A percentile compares a stretch with the other conserved stretches of the same genome.
Conservation (phyloP, 2,113 vertebrate genomes). For the Heptranchias perlo region DNA sequence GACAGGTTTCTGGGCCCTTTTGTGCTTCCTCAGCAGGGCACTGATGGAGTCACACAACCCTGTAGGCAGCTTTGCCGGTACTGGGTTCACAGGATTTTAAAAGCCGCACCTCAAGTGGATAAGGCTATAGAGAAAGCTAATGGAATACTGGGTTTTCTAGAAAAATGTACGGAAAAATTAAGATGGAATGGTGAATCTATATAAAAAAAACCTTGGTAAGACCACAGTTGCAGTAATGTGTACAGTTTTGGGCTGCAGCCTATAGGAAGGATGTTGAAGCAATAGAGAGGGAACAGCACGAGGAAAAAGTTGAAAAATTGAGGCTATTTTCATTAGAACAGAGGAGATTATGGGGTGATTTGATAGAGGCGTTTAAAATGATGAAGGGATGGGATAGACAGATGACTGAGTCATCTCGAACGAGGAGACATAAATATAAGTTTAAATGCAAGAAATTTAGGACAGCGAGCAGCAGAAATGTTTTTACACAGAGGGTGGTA, state of each 20-base stretch:
- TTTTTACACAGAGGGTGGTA: background rate
- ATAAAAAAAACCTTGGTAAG: background rate
- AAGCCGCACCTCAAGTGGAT: background rate
- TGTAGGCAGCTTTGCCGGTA: background rate
- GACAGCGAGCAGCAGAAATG: background rate
- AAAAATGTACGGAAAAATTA: background rate
- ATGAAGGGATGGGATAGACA: background rate
- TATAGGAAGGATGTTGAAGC: too few relatives aligned
- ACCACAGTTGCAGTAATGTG: background rate
- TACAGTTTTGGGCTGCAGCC: too few relatives aligned
- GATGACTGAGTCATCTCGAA: background rate
- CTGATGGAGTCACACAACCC: background rate
- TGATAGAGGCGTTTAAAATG: background rate
- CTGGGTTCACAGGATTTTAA: background rate
- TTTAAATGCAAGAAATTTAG: background rate
- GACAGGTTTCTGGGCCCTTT: background rate
- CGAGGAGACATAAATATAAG: background rate
- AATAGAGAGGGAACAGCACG: too few relatives aligned
- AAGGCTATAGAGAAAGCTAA: background rate
- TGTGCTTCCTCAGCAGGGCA: background rate
- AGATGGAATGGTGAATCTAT: background rate
- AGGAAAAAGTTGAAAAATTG: background rate
- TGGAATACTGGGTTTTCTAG: background rate
- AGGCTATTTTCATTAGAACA: background rate
- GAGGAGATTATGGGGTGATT: background rate